Evolutionary conservation across 2,888 invertebrate species (phyloP).

Genomic region (Eupithecia subumbrata): DNA sequence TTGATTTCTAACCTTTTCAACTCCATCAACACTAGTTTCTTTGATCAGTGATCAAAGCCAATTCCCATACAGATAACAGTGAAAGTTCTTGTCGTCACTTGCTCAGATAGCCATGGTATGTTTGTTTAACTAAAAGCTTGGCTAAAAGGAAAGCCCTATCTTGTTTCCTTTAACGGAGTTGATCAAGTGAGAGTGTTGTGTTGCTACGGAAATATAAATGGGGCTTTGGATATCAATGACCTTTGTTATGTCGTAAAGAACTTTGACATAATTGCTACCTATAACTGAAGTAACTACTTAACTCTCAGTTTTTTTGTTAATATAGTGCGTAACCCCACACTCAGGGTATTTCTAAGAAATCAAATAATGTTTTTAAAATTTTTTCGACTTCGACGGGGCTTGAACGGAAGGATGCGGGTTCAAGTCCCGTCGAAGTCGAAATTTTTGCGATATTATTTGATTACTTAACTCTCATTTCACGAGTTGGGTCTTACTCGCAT

Average conservation of each 20-base stretch:
- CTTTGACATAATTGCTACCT: neutral
- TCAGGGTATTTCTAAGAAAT: no score
- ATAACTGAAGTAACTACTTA: neutral
- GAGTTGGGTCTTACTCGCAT: neutral
- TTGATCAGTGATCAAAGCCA: slow-evolving; percentile 8
- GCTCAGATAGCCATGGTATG: slow-evolving; percentile 31
- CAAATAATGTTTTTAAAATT: no score
- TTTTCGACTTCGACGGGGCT: no score
- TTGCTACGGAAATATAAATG: slow-evolving; percentile 16
- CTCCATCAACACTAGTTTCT: neutral
- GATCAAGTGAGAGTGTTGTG: slow-evolving; percentile 27
- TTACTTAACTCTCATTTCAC: neutral
- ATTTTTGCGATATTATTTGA: no score
- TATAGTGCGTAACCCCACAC: no score
- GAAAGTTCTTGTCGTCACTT: slow-evolving; percentile 28
- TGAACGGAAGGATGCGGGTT: no score
- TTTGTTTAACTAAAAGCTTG: slow-evolving; percentile 49
- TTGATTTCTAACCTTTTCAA: neutral
- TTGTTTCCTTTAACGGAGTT: slow-evolving; percentile 36
- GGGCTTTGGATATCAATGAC: neutral
- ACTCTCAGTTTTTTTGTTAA: no score
- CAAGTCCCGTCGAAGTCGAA: no score
- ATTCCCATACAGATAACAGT: slow-evolving; percentile 15
- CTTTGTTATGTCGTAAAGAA: neutral
- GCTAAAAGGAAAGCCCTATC: slow-evolving; percentile 43